These are phyloP conservation scores for Drosophila colorata DNA, from an alignment of 2,888 invertebrate species.

Conservation along the genomic window DNA sequence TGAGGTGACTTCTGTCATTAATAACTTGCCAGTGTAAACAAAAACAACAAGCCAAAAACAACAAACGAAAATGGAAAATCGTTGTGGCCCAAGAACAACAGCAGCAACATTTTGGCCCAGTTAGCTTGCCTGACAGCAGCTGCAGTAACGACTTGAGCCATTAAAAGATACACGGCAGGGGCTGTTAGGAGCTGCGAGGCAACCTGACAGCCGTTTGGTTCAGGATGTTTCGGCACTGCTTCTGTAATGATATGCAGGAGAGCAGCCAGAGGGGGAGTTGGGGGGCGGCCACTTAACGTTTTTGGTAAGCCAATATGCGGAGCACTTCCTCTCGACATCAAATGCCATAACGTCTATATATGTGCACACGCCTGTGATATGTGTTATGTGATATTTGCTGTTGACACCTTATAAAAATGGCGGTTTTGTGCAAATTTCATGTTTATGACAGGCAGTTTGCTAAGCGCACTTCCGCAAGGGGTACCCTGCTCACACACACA, in stretches of 20 bases:
- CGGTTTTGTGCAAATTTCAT: conserved; percentile 81
- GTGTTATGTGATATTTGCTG: conserved; percentile 62
- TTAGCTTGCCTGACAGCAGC: conserved; percentile 65
- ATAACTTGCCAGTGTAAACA: conserved; percentile 59
- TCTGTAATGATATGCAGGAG: conserved; percentile 64
- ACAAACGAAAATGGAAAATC: conserved; percentile 13
- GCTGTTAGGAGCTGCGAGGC: background rate
- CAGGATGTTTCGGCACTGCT: conserved; percentile 20
- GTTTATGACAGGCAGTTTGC: conserved; percentile 76
- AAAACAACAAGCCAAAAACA: conserved; percentile 19
- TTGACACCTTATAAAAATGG: conserved; percentile 80
- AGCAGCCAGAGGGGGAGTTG: background rate
- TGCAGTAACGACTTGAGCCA: conserved; percentile 80
- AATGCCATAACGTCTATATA: conserved; percentile 69
- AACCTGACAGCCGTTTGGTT: conserved; percentile 20
- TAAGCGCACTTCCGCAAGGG: conserved; percentile 51
- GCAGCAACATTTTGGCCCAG: conserved; percentile 47
- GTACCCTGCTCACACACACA: background rate
- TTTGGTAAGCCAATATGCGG: conserved; percentile 72
- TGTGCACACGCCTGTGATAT: conserved; percentile 40
- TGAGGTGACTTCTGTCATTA: conserved; percentile 70
- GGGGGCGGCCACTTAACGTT: conserved; percentile 58
- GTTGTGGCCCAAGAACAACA: conserved; percentile 23
- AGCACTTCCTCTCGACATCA: conserved; percentile 58
- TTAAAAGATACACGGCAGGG: conserved; percentile 64